These are phyloP conservation scores for Brassicogethes aeneus DNA, from an alignment of 2,888 invertebrate species.

Conservation along the genomic window DNA sequence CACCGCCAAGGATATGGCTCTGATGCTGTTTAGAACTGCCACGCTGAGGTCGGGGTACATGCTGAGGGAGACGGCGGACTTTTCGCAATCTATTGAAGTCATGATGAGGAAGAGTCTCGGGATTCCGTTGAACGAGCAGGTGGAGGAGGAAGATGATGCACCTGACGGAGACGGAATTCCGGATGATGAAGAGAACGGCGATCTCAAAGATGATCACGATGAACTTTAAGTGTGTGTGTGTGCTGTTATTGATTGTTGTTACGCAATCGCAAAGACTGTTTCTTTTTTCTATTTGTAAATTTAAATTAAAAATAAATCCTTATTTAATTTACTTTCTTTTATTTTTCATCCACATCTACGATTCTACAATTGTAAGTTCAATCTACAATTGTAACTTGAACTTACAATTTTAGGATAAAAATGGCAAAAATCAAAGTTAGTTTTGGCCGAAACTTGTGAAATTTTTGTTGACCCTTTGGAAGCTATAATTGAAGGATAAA, in stretches of 20 bases:
- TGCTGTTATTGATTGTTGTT: no score
- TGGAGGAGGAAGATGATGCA: conserved; percentile 42
- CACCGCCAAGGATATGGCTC: conserved; percentile 72
- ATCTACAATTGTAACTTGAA: no score
- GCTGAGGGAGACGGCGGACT: conserved; percentile 76
- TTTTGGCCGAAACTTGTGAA: no score
- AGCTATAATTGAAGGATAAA: no score
- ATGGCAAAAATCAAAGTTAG: no score
- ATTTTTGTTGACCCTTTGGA: no score
- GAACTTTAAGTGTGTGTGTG: conserved; percentile 39
- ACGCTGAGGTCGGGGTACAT: conserved; percentile 91
- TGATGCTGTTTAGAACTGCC: conserved; percentile 87
- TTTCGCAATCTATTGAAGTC: conserved; percentile 83
- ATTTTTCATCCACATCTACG: no score
- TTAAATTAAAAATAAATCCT: no score
- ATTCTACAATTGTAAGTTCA: no score
- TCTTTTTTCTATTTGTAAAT: conserved; percentile 24
- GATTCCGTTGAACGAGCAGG: conserved; percentile 62
- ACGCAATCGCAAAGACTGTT: conserved; percentile 22
- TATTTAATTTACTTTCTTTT: no score
- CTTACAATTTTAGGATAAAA: no score
- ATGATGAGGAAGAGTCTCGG: conserved; percentile 80
- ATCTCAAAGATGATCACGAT: conserved; percentile 43
- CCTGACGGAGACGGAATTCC: conserved; percentile 41
- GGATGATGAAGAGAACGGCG: conserved; percentile 39